Base-by-base conservation (phyloP, 2,113 vertebrate genomes). In the Blennius ocellaris region DNA sequence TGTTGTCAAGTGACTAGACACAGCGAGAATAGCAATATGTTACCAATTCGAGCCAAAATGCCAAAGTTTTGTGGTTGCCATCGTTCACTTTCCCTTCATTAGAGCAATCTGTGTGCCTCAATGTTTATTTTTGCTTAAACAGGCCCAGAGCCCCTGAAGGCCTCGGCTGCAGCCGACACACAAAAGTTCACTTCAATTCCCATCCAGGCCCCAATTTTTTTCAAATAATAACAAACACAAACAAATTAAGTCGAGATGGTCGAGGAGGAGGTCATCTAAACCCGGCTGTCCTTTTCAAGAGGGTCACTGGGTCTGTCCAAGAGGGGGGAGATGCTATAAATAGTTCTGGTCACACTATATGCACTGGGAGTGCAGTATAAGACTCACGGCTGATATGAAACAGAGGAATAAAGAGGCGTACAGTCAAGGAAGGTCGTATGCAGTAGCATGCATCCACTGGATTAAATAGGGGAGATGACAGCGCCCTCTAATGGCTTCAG, bases 41-140 rank as follows among this genome's bases (percentile, higher is more conserved):
- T 49, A 38, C 68, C 61, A 36, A 53, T 44, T 39, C 16, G 53
- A 70, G 48, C 50, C 16, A 39, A 21, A 49, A 30, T 15, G 48
- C 50, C 16, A 39, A 21, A 49, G 17, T 15, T 65, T 36, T 38
- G 30, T 60, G 17, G 49, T 37, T 7, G n/a, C 39, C 8, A 7
- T 8, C 8, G 49, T 39, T 59, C 9, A 16, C 9, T n/a, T 0
- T 2, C 6, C 9, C 16, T 11, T 3, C 7, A 6, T n/a, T 14
- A 36, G 41, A 57, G 14, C 12, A 30, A n/a, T 12, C 0, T 11
- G 6, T 41, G 1, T 0, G 2, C 14, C 21, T 30, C 21, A 30
- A 30, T 30, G 21, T 30, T 30, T 30, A 30, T 30, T 43, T 10
- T n/a, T 11, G 16, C 56, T 51, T 40, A 7, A 44, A 44, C 38